Percentiles rank a stretch among this genome's conserved stretches.
phyloP scores from a whole-genome alignment of 2,797 vertebrate species.

The Scarus forsteni region DNA sequence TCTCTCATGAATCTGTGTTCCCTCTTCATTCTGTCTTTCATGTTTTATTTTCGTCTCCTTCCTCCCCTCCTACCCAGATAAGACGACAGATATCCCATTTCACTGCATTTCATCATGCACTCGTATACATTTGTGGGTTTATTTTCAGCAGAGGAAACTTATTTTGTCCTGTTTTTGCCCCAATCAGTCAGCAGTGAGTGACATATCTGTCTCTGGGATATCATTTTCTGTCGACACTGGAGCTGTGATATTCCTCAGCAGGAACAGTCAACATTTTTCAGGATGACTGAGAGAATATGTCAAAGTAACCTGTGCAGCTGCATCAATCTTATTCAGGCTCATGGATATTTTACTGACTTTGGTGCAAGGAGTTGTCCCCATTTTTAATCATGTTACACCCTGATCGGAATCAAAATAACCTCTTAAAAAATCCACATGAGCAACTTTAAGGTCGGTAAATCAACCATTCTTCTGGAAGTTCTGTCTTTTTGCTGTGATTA shows the following conservation, averaged over 20 bases:
- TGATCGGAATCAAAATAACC: neutral
- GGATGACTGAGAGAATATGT: neutral
- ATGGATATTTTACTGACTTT: neutral
- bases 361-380: neutral
- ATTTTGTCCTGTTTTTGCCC: neutral
- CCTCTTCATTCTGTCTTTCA: neutral
- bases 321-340: neutral
- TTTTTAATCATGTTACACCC: neutral
- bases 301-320: neutral
- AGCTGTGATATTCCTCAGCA: neutral
- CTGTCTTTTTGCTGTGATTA: no score
- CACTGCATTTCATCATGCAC: neutral
- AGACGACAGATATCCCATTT: neutral
- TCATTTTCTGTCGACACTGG: neutral
- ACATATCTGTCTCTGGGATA: neutral
- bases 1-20: neutral
- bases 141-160: neutral
- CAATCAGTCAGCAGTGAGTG: neutral
- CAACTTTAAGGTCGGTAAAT: no score
- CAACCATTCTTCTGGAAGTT: no score
- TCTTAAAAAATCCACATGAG: no score
- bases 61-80: neutral
- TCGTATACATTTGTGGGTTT: neutral
- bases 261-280: neutral
- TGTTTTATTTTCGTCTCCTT: neutral